A percentile compares a stretch with the other conserved stretches of the same genome.
phyloP scores from a whole-genome alignment of 2,888 invertebrate genomes.

The Tribolium freemani region DNA sequence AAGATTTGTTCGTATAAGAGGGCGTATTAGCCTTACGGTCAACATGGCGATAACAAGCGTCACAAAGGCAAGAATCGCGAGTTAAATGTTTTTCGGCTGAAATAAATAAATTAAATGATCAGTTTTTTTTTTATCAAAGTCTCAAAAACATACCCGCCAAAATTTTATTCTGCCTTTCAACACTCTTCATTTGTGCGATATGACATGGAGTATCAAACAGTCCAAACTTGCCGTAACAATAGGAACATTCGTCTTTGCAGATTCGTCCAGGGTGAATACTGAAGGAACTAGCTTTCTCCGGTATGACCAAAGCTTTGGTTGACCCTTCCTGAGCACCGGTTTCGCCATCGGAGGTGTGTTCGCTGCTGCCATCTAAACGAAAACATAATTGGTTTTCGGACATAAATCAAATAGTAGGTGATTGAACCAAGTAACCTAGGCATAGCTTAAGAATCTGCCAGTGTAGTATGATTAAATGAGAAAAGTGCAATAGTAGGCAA shows the following conservation, averaged over 20 bases:
- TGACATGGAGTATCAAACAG: conserved; percentile 90
- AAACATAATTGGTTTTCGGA: conserved; percentile 11
- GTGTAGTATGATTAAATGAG: conserved; percentile 49
- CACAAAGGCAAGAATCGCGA: conserved; percentile 87
- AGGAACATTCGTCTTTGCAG: conserved; percentile 88
- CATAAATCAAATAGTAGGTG: conserved; percentile 19
- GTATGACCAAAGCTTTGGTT: conserved; percentile 81
- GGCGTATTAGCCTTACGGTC: conserved; percentile 85
- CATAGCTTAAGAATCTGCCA: conserved; percentile 21
- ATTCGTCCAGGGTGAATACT: conserved; percentile 87
- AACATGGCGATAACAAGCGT: conserved; percentile 89
- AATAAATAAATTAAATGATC: conserved; percentile 40
- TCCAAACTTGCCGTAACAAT: conserved; percentile 90
- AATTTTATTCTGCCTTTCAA: conserved; percentile 85
- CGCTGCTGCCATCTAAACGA: conserved; percentile 66
- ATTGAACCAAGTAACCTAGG: conserved; percentile 31
- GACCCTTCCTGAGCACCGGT: conserved; percentile 67
- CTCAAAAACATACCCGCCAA: conserved; percentile 74
- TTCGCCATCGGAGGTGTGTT: conserved; percentile 67
- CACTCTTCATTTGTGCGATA: conserved; percentile 87
- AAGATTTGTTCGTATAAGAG: conserved; percentile 73
- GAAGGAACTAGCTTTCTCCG: conserved; percentile 90
- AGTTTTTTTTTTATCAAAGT: neutral
- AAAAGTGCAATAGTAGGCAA: conserved; percentile 45
- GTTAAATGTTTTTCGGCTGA: conserved; percentile 85